Base-by-base conservation (phyloP, 2,888 invertebrate species). In the Chrysodeixis includens region DNA sequence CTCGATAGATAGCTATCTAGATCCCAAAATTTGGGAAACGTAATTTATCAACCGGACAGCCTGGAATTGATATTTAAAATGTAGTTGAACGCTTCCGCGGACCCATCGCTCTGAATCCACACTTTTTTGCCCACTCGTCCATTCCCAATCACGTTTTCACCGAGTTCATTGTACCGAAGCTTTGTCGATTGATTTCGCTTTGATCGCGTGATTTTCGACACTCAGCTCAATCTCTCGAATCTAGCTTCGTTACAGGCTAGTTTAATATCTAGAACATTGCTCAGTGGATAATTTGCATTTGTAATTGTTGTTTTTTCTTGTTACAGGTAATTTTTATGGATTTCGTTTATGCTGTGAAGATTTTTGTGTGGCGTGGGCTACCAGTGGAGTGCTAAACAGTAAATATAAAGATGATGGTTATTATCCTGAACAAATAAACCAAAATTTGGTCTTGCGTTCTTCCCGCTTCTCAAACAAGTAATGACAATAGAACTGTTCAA, bases 91-190 rank as follows among this genome's bases (percentile, higher is more conserved):
- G 32, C 46, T 49, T 20, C 10, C 46, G 20, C 46, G 20, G 46
- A 10, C 46, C 46, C 12, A 59, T 62, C 52, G 8, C 53, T 53
- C 32, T 62, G 12, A 18, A 59, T 59, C 62, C 12, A 35, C 14
- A 12, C 18, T 7, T 16, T 65, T 64, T 72, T 62, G 64, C 54
- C 8, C 46, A 30, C 1, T 40, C 40, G 12, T 44, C 60, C 32
- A 56, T 63, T 67, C 71, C 62, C 64, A 63, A 71, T 67, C 61
- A 44, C 62, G 54, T 55, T 30, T 32, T 44, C 35, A 49, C 7
- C 5, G 51, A 72, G 76, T 69, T 77, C 67, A 79, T 68, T 69
- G 77, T 56, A 54, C 68, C 32, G 9, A 51, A 8, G 46, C 46
- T 49, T 22, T 16, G 56, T 22, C 58, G 59, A 71, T 66, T 71